phyloP scores from a whole-genome alignment of 2,797 vertebrate genomes.

The Alauda arvensis region DNA sequence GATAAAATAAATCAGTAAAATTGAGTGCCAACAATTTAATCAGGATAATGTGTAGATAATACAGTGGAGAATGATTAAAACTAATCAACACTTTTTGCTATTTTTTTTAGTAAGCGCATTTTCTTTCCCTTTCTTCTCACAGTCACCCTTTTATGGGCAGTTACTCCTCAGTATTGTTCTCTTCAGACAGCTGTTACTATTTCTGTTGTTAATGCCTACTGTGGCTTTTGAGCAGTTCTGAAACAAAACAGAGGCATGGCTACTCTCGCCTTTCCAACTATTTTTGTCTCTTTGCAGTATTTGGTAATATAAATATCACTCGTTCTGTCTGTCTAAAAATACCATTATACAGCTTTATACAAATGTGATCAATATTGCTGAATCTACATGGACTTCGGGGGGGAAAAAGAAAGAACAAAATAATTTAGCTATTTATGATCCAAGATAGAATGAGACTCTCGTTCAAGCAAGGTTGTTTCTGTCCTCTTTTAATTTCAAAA shows the following conservation, averaged over 20 bases:
- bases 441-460: background rate
- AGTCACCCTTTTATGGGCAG: background rate
- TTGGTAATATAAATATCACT: slow-evolving; percentile 7
- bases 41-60: background rate
- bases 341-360: background rate
- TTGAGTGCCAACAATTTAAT: slow-evolving; percentile 1
- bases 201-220: slow-evolving; percentile 26
- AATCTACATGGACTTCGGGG: background rate
- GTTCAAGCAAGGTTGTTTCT: background rate
- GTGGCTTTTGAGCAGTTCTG: slow-evolving; percentile 9
- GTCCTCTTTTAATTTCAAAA: background rate
- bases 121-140: background rate
- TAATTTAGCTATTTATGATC: background rate
- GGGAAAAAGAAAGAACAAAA: background rate
- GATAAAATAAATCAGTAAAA: slow-evolving; percentile 23
- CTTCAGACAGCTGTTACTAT: slow-evolving; percentile 10
- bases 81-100: background rate
- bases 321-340: background rate
- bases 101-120: background rate
- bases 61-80: background rate
- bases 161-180: background rate
- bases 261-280: background rate
- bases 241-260: background rate
- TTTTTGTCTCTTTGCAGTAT: slow-evolving; percentile 6
- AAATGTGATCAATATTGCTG: background rate